Evolutionary conservation across 2,113 vertebrate species (phyloP).

Genomic region (Mola mola): DNA sequence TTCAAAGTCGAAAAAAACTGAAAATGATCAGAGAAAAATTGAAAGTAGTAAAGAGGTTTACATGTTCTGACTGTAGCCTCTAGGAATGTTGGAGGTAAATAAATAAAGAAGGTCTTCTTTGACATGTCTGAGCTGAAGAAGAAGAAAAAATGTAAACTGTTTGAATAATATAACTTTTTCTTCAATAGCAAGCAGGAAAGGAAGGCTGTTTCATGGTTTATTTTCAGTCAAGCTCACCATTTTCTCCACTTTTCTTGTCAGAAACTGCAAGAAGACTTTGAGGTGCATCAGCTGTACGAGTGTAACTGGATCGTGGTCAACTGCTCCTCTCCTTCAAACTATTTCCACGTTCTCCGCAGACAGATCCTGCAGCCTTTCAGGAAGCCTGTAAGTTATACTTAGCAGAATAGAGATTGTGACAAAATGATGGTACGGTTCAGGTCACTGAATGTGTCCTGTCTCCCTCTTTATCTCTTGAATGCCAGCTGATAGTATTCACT

Average conservation of each 20-base stretch:
- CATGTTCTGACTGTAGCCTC: no score
- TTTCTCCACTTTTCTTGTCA: conserved; percentile 36
- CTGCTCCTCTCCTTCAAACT: conserved; percentile 93
- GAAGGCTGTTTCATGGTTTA: no score
- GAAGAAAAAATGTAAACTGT: no score
- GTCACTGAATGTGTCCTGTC: neutral
- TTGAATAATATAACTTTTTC: no score
- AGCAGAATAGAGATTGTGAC: neutral
- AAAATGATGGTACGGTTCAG: fast-evolving
- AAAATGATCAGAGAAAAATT: no score
- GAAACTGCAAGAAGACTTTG: conserved; percentile 86
- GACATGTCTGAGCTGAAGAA: no score
- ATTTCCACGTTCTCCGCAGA: conserved; percentile 91
- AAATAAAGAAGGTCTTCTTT: no score
- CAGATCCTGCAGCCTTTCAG: conserved; percentile 95
- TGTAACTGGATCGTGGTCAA: conserved; percentile 97
- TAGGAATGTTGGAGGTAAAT: no score
- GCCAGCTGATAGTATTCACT: conserved; percentile 92
- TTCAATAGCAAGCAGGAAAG: no score
- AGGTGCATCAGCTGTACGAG: conserved; percentile 88
- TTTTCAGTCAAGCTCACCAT: no score
- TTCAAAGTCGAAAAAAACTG: no score
- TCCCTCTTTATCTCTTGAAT: conserved; percentile 44
- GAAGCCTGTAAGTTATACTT: conserved; percentile 85
- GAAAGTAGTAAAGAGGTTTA: no score